phyloP scores from a whole-genome alignment of 2,113 vertebrate genomes.

The Menidia beryllina region DNA sequence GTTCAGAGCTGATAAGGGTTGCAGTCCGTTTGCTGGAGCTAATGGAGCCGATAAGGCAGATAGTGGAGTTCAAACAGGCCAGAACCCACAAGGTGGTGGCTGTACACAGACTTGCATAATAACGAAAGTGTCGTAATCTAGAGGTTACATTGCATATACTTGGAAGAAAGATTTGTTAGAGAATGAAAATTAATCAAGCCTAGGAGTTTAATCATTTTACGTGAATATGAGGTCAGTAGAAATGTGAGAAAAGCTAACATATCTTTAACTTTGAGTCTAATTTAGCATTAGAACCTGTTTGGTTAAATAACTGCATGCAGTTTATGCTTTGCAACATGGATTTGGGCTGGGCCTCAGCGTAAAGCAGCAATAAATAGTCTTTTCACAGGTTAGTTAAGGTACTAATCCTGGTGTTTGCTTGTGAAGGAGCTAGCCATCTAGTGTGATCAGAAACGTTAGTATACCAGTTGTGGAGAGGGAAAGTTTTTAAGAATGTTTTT shows the following conservation, averaged over 20 bases:
- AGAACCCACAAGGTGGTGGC: slow-evolving; percentile 40
- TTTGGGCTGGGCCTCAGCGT: neutral
- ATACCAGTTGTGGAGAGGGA: too few species aligned
- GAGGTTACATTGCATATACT: slow-evolving; percentile 4
- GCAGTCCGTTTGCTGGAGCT: slow-evolving; percentile 18
- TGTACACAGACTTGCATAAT: slow-evolving; percentile 53
- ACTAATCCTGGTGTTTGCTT: too few species aligned
- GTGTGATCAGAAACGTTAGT: too few species aligned
- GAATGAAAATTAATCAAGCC: too few species aligned
- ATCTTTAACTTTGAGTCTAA: neutral
- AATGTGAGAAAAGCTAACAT: too few species aligned
- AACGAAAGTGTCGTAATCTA: too few species aligned
- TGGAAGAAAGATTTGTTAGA: neutral
- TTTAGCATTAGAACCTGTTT: neutral
- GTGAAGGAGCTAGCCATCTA: too few species aligned
- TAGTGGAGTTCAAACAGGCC: slow-evolving; percentile 52
- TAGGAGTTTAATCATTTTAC: too few species aligned
- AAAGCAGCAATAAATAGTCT: neutral
- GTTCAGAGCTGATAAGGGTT: slow-evolving; percentile 38
- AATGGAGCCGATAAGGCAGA: slow-evolving; percentile 57
- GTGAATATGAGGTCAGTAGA: too few species aligned
- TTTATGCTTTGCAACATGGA: slow-evolving; percentile 6
- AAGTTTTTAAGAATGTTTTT: too few species aligned
- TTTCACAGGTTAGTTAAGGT: too few species aligned
- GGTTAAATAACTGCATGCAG: neutral